Evolutionary conservation across 2,888 invertebrate species (phyloP), one percentile per base, ranked within the genome.

Genomic region (Temnothorax unifasciatus): DNA sequence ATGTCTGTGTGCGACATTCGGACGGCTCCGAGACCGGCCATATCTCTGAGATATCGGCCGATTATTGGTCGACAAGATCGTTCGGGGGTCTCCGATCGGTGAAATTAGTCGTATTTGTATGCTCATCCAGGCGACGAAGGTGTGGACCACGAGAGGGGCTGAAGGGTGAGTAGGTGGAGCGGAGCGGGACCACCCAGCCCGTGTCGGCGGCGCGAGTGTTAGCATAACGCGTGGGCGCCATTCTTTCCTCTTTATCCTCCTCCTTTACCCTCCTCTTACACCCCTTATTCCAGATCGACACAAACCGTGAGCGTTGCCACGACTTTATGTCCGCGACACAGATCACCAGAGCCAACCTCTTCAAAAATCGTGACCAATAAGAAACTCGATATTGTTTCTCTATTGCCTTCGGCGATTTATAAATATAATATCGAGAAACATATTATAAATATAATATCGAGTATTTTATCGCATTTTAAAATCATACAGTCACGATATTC

Each of bases 161-260:
- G 90, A 91, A 90, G 93, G 92, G 92, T 92, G 94, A 93, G 94
- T 94, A 92, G 94, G 94, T 94, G 94, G 93, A 93, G 93, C 92
- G 89, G 92, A 87, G 86, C 90, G 91, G 93, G 95, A 95, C 95
- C 95, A 95, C 95, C 95, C 95, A 95, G 93, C 91, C 93, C 91
- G 94, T 94, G 94, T 94, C 93, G 92, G 93, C 92, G 92, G 91
- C 93, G 92, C 93, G 92, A 93, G 92, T 92, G 93, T 94, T 93
- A 94, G 94, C 93, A 94, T 93, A 93, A 93, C 92, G 94, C 94
- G 94, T 94, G 94, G 94, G 94, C 94, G 94, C 94, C 93, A 93
- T 94, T 93, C 92, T 92, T 93, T 92, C 88, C 91, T 90, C 89
- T 88, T 92, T 92, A 92, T 91, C 90, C 79, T 81, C n/a, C 87